Conservation (phyloP, 2,888 invertebrate species). For the Pseudococcus jackbeardsleyi region DNA sequence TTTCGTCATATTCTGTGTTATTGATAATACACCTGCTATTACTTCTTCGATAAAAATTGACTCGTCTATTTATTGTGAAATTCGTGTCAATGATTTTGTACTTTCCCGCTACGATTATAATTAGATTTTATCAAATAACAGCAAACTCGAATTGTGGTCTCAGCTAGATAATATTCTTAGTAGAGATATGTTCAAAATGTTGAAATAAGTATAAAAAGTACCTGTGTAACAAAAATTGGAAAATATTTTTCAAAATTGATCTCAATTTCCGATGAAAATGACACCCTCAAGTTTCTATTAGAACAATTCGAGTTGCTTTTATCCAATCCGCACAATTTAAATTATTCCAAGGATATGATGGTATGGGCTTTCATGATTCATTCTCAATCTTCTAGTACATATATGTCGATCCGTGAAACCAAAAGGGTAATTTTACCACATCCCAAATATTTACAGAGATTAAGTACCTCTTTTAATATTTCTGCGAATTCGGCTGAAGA, state of each 20-base stretch:
- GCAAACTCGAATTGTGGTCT: slow-evolving; percentile 10
- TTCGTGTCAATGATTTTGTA: background rate
- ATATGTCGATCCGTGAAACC: background rate
- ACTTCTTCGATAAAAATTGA: background rate
- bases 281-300: background rate
- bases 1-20: background rate
- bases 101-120: background rate
- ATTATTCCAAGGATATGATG: background rate
- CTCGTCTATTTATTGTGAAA: background rate
- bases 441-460: background rate
- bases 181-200: background rate
- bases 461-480: background rate
- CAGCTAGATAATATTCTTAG: background rate
- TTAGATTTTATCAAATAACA: background rate
- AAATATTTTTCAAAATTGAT: background rate
- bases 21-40: background rate
- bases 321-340: background rate
- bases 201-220: background rate
- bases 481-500: background rate
- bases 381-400: background rate
- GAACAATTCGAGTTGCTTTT: background rate
- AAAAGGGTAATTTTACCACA: background rate
- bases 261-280: background rate
- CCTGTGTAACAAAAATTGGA: background rate
- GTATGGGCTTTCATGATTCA: background rate